These are phyloP conservation scores for Scytalopus superciliaris DNA, from an alignment of 2,113 vertebrate genomes.

Conservation along the genomic window DNA sequence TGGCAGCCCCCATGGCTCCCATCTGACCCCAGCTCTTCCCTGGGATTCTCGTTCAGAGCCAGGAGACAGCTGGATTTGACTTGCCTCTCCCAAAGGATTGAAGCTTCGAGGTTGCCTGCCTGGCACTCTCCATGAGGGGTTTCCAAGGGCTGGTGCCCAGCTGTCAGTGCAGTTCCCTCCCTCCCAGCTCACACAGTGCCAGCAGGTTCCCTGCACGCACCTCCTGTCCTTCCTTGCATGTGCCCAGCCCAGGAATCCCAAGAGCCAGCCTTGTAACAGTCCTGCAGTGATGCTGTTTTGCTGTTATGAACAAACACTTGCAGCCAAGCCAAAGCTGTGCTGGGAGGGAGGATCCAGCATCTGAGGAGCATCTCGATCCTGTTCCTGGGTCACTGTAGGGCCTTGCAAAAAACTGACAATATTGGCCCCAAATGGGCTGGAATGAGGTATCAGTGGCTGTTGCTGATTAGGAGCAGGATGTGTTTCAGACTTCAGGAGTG, in stretches of 20 bases:
- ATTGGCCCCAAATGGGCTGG: not conserved
- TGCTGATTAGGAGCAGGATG: slow-evolving; percentile 24
- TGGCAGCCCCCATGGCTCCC: fast-evolving
- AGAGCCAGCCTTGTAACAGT: not conserved
- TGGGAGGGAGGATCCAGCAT: not conserved
- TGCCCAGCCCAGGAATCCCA: not conserved
- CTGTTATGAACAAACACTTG: not conserved
- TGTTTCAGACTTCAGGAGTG: not conserved
- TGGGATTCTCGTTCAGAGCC: not conserved
- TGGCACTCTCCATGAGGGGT: not conserved
- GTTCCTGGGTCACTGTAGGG: not conserved
- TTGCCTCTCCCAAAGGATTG: not conserved
- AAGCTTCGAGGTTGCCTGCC: not conserved
- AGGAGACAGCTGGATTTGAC: not conserved
- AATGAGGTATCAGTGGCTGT: slow-evolving; percentile 6
- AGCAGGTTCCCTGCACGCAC: not conserved
- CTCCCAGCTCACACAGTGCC: not conserved
- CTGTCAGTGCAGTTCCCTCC: not conserved
- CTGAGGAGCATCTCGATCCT: not conserved
- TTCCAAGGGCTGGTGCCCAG: not conserved
- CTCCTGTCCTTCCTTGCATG: not conserved
- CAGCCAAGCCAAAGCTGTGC: not conserved
- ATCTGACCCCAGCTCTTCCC: not conserved
- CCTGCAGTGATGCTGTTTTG: not conserved
- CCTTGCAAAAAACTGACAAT: not conserved